Conservation (phyloP, 1,140 invertebrate genomes). For the Saccostrea echinata region DNA sequence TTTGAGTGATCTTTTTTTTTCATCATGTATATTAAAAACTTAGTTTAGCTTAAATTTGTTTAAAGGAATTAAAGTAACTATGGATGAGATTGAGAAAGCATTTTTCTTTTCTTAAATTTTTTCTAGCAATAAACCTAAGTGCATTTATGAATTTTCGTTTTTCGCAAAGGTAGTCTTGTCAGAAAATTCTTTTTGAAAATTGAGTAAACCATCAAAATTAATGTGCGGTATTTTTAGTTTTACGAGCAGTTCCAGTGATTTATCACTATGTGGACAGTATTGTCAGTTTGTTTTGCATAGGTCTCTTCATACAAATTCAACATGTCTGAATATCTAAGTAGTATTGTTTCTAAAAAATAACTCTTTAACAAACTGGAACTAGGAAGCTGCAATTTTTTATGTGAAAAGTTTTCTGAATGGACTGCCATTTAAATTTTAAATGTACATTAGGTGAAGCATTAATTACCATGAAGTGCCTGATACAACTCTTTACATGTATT, state of each 20-base stretch:
- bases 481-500: background rate
- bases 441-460: background rate
- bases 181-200: background rate
- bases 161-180: background rate
- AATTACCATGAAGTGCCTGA: background rate
- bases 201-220: constrained; percentile 1
- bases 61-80: too few species aligned
- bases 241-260: background rate
- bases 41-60: too few species aligned
- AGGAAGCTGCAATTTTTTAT: background rate
- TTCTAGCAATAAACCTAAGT: background rate
- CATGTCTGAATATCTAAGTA: background rate
- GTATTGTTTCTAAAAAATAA: background rate
- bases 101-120: background rate
- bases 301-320: background rate
- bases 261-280: background rate
- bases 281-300: background rate
- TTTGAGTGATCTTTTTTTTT: background rate
- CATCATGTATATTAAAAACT: background rate
- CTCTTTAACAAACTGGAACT: background rate
- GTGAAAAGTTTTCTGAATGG: background rate
- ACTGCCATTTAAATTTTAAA: constrained; percentile 22
- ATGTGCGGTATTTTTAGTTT: background rate
- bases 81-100: too few species aligned
- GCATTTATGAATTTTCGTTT: background rate